Evolutionary conservation across 1,140 invertebrate species (phyloP).

Genomic region (Panagrolaimus sp.): DNA sequence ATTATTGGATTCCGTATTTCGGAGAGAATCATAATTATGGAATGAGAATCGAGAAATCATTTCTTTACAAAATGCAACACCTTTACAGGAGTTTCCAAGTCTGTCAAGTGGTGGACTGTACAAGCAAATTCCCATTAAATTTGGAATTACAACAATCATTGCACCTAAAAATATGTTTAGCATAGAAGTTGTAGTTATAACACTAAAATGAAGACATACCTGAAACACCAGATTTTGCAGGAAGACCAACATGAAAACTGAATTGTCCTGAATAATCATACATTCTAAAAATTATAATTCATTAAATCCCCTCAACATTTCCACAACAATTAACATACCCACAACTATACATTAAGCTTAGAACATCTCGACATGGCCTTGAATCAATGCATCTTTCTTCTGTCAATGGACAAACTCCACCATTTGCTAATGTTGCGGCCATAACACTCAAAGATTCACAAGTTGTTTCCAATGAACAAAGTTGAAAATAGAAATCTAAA

Average conservation of each 20-base stretch:
- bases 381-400: conserved; percentile 18
- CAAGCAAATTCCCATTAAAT: conserved; percentile 85
- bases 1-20: conserved; percentile 83
- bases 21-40: conserved; percentile 88
- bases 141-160: conserved; percentile 84
- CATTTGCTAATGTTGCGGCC: conserved; percentile 88
- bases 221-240: conserved; percentile 85
- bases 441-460: conserved; percentile 85
- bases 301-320: no score
- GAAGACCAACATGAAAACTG: conserved; percentile 73
- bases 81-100: conserved; percentile 81
- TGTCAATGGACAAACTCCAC: conserved; percentile 61
- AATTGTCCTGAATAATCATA: conserved; percentile 54
- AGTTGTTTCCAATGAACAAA: conserved; percentile 87
- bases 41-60: conserved; percentile 82
- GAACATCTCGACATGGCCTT: conserved; percentile 80
- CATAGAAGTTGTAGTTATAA: no score
- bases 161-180: conserved; percentile 64
- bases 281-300: conserved; percentile 63
- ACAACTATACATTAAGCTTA: conserved; percentile 82
- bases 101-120: conserved; percentile 85
- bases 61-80: conserved; percentile 83
- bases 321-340: conserved; percentile 61
- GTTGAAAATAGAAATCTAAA: conserved; percentile 96
- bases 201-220: background rate